A percentile compares a stretch with the other conserved stretches of the same genome.
These are phyloP conservation scores for Aplochiton taeniatus DNA, from an alignment of 2,797 vertebrate genomes.

Conservation along the genomic window DNA sequence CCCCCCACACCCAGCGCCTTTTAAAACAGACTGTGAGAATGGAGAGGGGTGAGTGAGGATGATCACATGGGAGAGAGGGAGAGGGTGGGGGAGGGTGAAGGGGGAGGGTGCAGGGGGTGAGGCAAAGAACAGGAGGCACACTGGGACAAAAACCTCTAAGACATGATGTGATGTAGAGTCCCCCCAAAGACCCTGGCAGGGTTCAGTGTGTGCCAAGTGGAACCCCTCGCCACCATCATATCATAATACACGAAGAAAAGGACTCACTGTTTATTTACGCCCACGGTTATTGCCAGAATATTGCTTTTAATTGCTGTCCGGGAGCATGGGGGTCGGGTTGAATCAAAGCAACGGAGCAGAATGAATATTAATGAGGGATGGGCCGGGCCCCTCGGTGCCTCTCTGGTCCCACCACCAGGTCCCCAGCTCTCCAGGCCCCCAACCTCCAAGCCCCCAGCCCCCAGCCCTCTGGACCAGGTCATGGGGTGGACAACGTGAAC, in stretches of 20 bases:
- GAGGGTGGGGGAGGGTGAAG: slow-evolving; percentile 43
- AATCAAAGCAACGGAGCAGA: slow-evolving; percentile 83
- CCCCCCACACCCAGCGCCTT: slow-evolving; percentile 74
- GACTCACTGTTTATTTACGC: slow-evolving; percentile 77
- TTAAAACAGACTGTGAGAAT: slow-evolving; percentile 72
- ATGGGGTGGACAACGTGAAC: slow-evolving; percentile 86
- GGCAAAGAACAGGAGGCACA: slow-evolving; percentile 28
- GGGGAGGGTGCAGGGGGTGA: slow-evolving; percentile 35
- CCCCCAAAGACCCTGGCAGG: slow-evolving; percentile 44
- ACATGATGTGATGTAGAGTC: slow-evolving; percentile 44
- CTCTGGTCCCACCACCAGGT: too few relatives aligned
- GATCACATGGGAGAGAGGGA: slow-evolving; percentile 27
- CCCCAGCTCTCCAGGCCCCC: too few relatives aligned
- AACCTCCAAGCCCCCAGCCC: slow-evolving; percentile 36
- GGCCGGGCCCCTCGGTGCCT: too few relatives aligned
- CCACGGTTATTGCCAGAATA: slow-evolving; percentile 75
- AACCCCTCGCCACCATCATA: slow-evolving; percentile 79
- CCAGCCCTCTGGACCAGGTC: slow-evolving; percentile 58
- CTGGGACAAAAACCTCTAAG: slow-evolving; percentile 36
- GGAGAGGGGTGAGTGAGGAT: slow-evolving; percentile 4
- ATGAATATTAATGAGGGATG: slow-evolving; percentile 54
- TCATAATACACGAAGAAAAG: slow-evolving; percentile 69
- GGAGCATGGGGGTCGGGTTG: slow-evolving; percentile 78
- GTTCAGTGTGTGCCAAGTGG: slow-evolving; percentile 61
- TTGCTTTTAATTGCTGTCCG: slow-evolving; percentile 83